These are phyloP conservation scores for Cryptus armator DNA, from an alignment of 2,888 invertebrate species.

Conservation along the genomic window DNA sequence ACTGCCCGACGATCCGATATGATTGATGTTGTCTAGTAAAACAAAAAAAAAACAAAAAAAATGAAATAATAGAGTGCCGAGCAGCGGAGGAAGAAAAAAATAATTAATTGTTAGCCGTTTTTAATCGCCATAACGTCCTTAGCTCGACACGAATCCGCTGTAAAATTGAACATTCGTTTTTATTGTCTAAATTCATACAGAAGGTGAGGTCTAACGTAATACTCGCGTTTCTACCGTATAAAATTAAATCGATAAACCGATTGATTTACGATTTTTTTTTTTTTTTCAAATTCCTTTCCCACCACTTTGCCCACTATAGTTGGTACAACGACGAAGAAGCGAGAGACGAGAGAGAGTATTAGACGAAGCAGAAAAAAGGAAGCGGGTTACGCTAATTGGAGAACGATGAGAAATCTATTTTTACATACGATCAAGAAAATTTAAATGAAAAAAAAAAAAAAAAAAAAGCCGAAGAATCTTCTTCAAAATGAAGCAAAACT, in stretches of 20 bases:
- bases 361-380: slow-evolving; percentile 25
- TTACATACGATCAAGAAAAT: slow-evolving; percentile 78
- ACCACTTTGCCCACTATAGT: slow-evolving; percentile 26
- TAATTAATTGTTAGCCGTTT: slow-evolving; percentile 49
- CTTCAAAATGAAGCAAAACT: slow-evolving; percentile 66
- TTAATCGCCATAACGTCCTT: slow-evolving; percentile 62
- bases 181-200: slow-evolving; percentile 40
- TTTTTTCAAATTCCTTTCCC: no score
- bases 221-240: slow-evolving; percentile 72
- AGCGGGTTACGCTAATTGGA: slow-evolving; percentile 67
- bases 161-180: slow-evolving; percentile 47
- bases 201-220: slow-evolving; percentile 58
- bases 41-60: slow-evolving; percentile 45
- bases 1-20: slow-evolving; percentile 57
- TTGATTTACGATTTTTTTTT: slow-evolving; percentile 21
- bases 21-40: slow-evolving; percentile 62
- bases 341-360: slow-evolving; percentile 50
- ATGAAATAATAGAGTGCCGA: slow-evolving; percentile 36
- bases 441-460: slow-evolving; percentile 65
- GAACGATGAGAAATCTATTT: slow-evolving; percentile 79
- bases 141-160: slow-evolving; percentile 47
- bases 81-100: slow-evolving; percentile 23
- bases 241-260: slow-evolving; percentile 52
- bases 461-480: slow-evolving; percentile 66
- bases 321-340: slow-evolving; percentile 55